Base-by-base conservation (phyloP, 2,113 vertebrate species). In the Paratilapia polleni region DNA sequence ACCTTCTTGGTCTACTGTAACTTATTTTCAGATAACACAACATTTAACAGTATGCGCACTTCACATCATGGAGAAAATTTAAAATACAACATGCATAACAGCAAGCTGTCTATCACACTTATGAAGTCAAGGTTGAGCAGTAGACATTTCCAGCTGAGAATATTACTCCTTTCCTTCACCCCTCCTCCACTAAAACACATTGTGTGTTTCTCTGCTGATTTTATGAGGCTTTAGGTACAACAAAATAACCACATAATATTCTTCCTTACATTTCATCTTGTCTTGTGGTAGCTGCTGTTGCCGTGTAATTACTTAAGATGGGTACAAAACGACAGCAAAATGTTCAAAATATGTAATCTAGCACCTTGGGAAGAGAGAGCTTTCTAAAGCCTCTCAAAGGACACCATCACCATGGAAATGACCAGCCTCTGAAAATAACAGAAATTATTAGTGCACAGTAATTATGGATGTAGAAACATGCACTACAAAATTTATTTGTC, bases 381-480 rank as follows among this genome's bases (percentile, higher is more conserved):
- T 62, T 84, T 84, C 54, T 64, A 20, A 80, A 86, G 52, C n/a
- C 57, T 83, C 86, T 86, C 81, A n/a, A 41, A 89, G 87, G 85
- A 86, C 70, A 89, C 77, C 74, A 83, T 92, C 87, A 83, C 91
- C 87, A 92, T 89, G 91, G 89, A 90, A 93, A 93, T 93, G 73
- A 82, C 78, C 74, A 73, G 77, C 60, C 60, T 86, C 78, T 80
- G 79, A 88, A 83, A 90, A 90, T 77, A 82, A 88, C 81, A 86
- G 28, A 88, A 79, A 85, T 74, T 13, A 74, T 81, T 68, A 77
- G 31, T 36, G 78, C 31, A 13, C 63, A 49, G 68, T 85, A 86
- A 92, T 91, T 87, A 90, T 78, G 74, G 86, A 77, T 70, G 60
- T 77, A 28, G 59, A 83, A 83, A 70, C 58, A 82, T 63, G 77